phyloP scores from a whole-genome alignment of 2,113 vertebrate species.

The Hippoglossus stenolepis region DNA sequence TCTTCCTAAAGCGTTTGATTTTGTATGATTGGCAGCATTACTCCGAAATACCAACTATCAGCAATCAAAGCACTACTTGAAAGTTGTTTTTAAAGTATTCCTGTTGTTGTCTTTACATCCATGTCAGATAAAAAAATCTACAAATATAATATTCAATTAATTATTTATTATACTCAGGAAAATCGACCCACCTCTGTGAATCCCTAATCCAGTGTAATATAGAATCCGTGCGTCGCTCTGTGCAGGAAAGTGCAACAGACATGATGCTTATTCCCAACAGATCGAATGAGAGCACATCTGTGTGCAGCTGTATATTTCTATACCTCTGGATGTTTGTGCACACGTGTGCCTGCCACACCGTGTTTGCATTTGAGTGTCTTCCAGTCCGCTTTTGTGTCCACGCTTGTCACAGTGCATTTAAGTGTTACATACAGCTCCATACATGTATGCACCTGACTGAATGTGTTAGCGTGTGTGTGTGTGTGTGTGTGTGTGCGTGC shows the following conservation, averaged over 20 bases:
- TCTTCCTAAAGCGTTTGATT: background rate
- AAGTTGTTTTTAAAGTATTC: background rate
- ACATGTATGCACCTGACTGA: background rate
- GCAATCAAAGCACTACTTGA: background rate
- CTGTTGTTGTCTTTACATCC: too few species aligned
- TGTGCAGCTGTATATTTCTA: background rate
- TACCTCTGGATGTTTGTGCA: background rate
- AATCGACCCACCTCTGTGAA: too few species aligned
- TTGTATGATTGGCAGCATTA: background rate
- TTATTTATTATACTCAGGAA: too few species aligned
- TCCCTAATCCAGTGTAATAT: too few species aligned
- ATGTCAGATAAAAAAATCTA: too few species aligned
- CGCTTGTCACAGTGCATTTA: conserved; percentile 45
- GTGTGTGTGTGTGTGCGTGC: conserved; percentile 13
- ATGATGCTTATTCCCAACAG: too few species aligned
- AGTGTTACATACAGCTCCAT: conserved; percentile 4
- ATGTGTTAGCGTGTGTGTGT: background rate
- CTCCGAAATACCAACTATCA: background rate
- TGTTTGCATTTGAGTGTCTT: conserved; percentile 14
- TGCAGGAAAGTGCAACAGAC: too few species aligned
- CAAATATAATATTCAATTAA: too few species aligned
- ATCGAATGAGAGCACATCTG: background rate
- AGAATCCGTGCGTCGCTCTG: too few species aligned
- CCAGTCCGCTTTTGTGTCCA: background rate
- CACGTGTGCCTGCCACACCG: background rate